Evolutionary conservation across 2,113 vertebrate species (phyloP), one percentile per base, ranked within the genome.

Genomic region (Acrocephalus arundinaceus): DNA sequence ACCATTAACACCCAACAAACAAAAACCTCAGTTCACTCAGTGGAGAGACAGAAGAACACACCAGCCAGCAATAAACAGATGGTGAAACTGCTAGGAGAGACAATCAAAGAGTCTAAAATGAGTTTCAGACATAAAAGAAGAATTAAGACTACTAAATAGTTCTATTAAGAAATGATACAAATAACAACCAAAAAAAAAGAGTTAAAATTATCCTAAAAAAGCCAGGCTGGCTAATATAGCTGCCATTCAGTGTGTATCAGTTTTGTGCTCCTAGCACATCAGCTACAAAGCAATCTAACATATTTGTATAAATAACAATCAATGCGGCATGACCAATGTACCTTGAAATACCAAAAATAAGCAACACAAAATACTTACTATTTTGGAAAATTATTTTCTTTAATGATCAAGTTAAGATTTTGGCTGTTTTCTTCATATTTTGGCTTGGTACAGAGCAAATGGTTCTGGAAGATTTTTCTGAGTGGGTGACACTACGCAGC

Each of bases 21-120:
- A 73, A 7, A 35, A 73, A 70, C 1, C 7, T 70, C 92, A 84
- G 72, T 71, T 88, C 4, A 3, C 51, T 89, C 59, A 11, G 49
- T 11, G 11, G 35, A 92, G 66, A 93, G 72, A 54, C 49, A 88
- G 77, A 57, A 66, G 73, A 66, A 84, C 63, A 10, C 13, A 66
- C 48, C 75, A 88, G 83, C 79, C 86, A 90, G 86, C 59, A 67
- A 88, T 46, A 89, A 93, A 96, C 83, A 94, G 79, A 93, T 93
- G 94, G 94, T 3, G 23, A 61, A 54, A 80, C 30, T 86, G 79
- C 88, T 86, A 43, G 51, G 51, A 91, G 68, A 94, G 63, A 33
- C 39, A 80, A 88, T 67, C 30, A 84, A 94, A 81, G 72, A 59
- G 68, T 41, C 9, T 39, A 80, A 93, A 94, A 66, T 20, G 54